These are phyloP conservation scores for Apocheima hispidaria DNA, from an alignment of 2,888 invertebrate genomes.

Conservation along the genomic window DNA sequence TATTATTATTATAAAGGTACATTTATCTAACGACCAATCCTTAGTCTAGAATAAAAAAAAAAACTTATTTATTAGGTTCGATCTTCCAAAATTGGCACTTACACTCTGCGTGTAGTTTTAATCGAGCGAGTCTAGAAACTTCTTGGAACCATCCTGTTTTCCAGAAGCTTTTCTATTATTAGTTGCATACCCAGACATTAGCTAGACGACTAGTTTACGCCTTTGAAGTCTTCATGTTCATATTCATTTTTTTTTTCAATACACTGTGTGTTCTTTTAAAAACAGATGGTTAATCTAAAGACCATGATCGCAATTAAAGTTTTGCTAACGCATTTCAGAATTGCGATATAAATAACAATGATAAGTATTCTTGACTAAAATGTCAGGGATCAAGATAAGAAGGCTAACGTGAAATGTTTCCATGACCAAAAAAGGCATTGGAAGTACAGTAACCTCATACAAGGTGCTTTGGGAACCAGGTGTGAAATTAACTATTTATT, in stretches of 20 bases:
- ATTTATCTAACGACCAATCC: too few species aligned
- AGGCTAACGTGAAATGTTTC: conserved; percentile 61
- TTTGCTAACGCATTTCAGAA: conserved; percentile 25
- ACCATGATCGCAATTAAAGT: background rate
- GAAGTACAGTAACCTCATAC: conserved; percentile 52
- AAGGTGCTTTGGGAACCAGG: conserved; percentile 67
- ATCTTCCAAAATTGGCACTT: conserved; percentile 7
- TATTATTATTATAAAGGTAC: too few species aligned
- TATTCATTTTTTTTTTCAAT: conserved; percentile 17
- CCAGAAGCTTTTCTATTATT: conserved; percentile 53
- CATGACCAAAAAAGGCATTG: conserved; percentile 62
- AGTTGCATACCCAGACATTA: conserved; percentile 53
- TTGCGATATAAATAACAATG: conserved; percentile 34
- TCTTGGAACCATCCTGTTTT: conserved; percentile 32
- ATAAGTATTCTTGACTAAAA: conserved; percentile 51
- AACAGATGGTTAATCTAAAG: background rate
- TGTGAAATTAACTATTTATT: conserved; percentile 52
- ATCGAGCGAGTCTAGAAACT: conserved; percentile 27
- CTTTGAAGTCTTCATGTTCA: conserved; percentile 21
- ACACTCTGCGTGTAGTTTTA: background rate
- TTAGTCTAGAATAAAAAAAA: too few species aligned
- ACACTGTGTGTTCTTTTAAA: background rate
- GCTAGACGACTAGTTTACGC: conserved; percentile 47
- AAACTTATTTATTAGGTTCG: too few species aligned
- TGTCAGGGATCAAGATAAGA: conserved; percentile 60